Percentiles rank a stretch among this genome's conserved stretches.
Evolutionary conservation across 1,140 invertebrate genomes (phyloP).

Genomic region (Eubasilissa regina): DNA sequence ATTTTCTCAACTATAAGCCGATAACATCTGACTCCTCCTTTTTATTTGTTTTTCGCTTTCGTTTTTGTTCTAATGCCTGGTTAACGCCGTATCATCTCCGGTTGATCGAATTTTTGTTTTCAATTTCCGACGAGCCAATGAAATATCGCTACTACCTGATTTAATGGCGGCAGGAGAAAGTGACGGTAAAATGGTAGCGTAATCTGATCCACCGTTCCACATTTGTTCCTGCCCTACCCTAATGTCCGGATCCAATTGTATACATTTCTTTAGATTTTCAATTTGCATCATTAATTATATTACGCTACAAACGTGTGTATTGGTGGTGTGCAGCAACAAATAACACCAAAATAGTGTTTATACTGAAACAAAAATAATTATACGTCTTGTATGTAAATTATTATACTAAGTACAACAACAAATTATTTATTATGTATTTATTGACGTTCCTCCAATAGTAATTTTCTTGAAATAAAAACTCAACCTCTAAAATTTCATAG

Average conservation of each 20-base stretch:
- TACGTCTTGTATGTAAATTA: no score
- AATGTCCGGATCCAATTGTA: conserved; percentile 6
- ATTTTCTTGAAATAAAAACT: no score
- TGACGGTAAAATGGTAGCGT: conserved; percentile 33
- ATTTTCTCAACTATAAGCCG: conserved; percentile 37
- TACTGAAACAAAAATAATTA: no score
- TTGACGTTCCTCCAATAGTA: no score
- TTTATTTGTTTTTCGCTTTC: conserved; percentile 41
- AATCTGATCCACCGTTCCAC: conserved; percentile 31
- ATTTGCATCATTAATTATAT: conserved; percentile 8
- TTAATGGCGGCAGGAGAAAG: conserved; percentile 47
- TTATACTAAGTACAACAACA: no score
- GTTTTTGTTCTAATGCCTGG: conserved; percentile 35
- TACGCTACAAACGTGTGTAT: not conserved
- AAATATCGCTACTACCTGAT: conserved; percentile 43
- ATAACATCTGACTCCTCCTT: conserved; percentile 53
- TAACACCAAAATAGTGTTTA: no score
- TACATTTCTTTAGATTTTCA: conserved; percentile 3
- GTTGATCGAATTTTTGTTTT: conserved; percentile 49
- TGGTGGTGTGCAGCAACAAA: no score
- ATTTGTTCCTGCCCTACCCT: conserved; percentile 1
- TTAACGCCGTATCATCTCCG: conserved; percentile 57
- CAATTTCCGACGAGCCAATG: conserved; percentile 49
- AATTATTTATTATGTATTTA: no score
- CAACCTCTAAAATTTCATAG: no score